Base-by-base conservation (phyloP, 2,797 vertebrate genomes). In the Limnodromus scolopaceus region DNA sequence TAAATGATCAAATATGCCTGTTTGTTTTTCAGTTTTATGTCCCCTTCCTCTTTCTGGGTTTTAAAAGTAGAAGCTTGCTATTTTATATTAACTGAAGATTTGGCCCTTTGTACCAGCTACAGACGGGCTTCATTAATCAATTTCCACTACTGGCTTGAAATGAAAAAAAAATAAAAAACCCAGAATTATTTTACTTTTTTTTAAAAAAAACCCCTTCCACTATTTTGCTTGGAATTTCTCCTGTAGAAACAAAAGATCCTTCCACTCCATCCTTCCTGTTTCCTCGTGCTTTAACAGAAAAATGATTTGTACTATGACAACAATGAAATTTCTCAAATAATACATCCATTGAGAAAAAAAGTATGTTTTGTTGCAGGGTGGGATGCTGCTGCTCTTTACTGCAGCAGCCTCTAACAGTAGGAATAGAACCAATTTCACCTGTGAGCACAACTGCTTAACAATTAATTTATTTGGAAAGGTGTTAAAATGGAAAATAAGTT, bases 121-220 rank as follows among this genome's bases (percentile, higher is more conserved):
- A 96, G 94, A 96, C 36, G 30, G 93, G 78, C 84, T 93, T 93
- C 79, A 94, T 97, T 96, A 97, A 95, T 96, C 94, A 85, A 96
- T 95, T 97, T 94, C 90, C 86, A 94, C 76, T 75, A 83, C 68
- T 93, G 94, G 68, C 89, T 71, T 85, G 71, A 91, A 95, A 91
- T 71, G 4, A 77, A 87, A 94, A 92, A 92, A 94, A 25, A 0
- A 54, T 54, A 54, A 54, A 94, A 90, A 11, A 0, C 7, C 1
- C 34, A 32, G 24, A 57, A 9, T 23, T 82, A 91, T 92, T 93
- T 51, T 22, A 11, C 9, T 11, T 10, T 11, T 43, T 46, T 45
- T 19, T 10, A 45, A 45, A 75, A 75, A 51, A 51, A 28, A 51
- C 51, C 48, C 54, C 23, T 91, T 39, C 20, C 39, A 49, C 51